These are phyloP conservation scores for Mamestra brassicae DNA, from an alignment of 2,888 invertebrate genomes.

Conservation along the genomic window DNA sequence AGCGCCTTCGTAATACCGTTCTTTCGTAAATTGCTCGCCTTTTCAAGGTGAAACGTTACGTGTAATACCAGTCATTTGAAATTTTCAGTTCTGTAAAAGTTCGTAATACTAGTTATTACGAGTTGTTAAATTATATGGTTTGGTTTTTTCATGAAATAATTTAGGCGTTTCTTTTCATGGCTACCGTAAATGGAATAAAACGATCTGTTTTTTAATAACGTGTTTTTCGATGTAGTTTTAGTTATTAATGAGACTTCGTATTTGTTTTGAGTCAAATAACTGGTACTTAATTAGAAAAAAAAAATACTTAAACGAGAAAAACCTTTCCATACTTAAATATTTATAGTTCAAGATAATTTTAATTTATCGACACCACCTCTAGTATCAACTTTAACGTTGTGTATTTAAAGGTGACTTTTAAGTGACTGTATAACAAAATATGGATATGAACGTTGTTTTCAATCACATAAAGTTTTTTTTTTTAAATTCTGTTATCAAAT, in stretches of 20 bases:
- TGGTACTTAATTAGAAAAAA: neutral
- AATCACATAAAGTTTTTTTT: too few species aligned
- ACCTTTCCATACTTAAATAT: neutral
- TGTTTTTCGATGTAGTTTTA: neutral
- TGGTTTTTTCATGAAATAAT: constrained; percentile 21
- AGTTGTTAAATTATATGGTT: constrained; percentile 24
- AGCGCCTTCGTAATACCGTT: constrained; percentile 32
- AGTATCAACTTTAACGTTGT: too few species aligned
- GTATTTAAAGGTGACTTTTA: too few species aligned
- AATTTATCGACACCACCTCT: too few species aligned
- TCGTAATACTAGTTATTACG: constrained; percentile 41
- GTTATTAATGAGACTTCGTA: constrained; percentile 14
- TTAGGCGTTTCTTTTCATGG: constrained; percentile 17
- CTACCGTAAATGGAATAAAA: constrained; percentile 15
- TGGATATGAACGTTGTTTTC: too few species aligned
- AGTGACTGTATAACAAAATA: too few species aligned
- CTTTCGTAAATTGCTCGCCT: constrained; percentile 39
- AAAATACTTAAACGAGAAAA: neutral
- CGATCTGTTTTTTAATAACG: constrained; percentile 4
- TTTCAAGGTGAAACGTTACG: constrained; percentile 40
- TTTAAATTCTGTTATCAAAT: too few species aligned
- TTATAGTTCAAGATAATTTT: too few species aligned
- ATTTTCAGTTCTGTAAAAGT: constrained; percentile 24
- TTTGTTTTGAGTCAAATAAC: constrained; percentile 8
- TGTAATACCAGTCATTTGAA: constrained; percentile 42